Percentiles rank a stretch among this genome's conserved stretches.
These are phyloP conservation scores for Cassiopea xamachana DNA, from an alignment of 30 jellyfish, hydroid and myxozoan genomes.

Conservation along the genomic window DNA sequence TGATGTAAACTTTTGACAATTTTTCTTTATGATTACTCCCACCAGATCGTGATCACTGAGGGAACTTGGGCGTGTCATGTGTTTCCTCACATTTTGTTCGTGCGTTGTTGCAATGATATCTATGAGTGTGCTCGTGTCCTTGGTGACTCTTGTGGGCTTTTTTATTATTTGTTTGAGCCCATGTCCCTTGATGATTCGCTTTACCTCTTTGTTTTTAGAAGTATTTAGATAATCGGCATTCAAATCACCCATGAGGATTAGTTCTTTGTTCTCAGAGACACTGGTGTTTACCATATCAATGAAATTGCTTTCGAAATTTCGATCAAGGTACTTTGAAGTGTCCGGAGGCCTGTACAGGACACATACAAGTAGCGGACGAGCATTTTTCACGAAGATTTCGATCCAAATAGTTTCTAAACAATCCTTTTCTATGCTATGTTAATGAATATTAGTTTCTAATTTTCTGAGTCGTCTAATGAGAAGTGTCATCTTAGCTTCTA, in stretches of 20 bases:
- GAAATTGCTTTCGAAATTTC: constrained; percentile 50
- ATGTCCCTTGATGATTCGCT: constrained; percentile 56
- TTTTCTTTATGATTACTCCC: constrained; percentile 43
- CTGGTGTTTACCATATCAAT: constrained; percentile 53
- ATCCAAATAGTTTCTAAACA: constrained; percentile 38
- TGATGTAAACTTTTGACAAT: constrained; percentile 32
- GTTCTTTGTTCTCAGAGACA: constrained; percentile 71
- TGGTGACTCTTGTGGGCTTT: constrained; percentile 47
- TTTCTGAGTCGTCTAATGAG: too few relatives aligned
- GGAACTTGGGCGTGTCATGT: constrained; percentile 31
- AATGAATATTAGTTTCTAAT: too few relatives aligned
- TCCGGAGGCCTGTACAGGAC: constrained; percentile 70
- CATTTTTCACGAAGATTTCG: constrained; percentile 53
- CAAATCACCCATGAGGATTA: constrained; percentile 62
- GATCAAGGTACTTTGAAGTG: constrained; percentile 67
- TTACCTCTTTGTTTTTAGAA: constrained; percentile 46
- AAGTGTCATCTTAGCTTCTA: too few relatives aligned
- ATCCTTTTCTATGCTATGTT: constrained; percentile 2
- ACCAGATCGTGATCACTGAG: constrained; percentile 52
- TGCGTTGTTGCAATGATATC: constrained; percentile 28
- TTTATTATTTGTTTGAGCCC: constrained; percentile 43
- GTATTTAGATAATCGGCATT: constrained; percentile 32
- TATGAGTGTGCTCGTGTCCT: constrained; percentile 43
- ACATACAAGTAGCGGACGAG: constrained; percentile 63
- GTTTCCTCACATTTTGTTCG: constrained; percentile 39